Conservation (phyloP, 2,113 vertebrate species). For the Mirounga angustirostris region DNA sequence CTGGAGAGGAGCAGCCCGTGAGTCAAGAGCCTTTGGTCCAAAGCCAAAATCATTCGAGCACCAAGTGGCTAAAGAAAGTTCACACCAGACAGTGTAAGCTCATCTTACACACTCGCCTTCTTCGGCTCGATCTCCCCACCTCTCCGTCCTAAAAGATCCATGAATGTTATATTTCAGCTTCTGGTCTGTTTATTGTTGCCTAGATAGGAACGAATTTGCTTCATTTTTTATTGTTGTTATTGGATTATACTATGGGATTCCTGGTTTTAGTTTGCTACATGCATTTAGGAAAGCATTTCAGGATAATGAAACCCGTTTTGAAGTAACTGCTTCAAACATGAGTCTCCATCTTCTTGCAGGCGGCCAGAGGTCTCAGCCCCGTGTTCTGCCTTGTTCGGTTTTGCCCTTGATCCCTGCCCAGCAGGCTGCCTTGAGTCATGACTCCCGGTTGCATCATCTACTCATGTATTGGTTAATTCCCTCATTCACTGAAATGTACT, state of each 20-base stretch:
- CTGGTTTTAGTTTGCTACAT: not conserved
- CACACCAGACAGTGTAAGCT: not conserved
- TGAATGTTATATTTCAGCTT: not conserved
- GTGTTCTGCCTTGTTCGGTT: not conserved
- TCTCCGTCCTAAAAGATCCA: not conserved
- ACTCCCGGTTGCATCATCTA: not conserved
- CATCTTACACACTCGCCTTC: not conserved
- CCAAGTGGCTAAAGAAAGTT: not conserved
- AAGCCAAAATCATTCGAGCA: not conserved
- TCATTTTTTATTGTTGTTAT: not conserved
- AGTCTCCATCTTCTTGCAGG: not conserved
- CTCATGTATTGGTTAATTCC: not conserved
- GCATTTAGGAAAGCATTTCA: constrained; percentile 36
- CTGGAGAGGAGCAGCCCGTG: not conserved
- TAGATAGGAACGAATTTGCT: not conserved
- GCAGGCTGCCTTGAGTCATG: not conserved
- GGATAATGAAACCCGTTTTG: not conserved
- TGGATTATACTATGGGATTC: constrained; percentile 3
- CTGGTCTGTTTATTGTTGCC: not conserved
- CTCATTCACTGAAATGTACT: constrained; percentile 39
- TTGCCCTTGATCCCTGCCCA: not conserved
- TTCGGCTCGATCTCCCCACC: not conserved
- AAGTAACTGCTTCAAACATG: not conserved
- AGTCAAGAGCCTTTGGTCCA: not conserved
- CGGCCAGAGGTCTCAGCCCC: not conserved